Percentiles rank a stretch among this genome's conserved stretches.
These are phyloP conservation scores for Podarcis raffonei DNA, from an alignment of 2,113 vertebrate genomes.

Conservation along the genomic window DNA sequence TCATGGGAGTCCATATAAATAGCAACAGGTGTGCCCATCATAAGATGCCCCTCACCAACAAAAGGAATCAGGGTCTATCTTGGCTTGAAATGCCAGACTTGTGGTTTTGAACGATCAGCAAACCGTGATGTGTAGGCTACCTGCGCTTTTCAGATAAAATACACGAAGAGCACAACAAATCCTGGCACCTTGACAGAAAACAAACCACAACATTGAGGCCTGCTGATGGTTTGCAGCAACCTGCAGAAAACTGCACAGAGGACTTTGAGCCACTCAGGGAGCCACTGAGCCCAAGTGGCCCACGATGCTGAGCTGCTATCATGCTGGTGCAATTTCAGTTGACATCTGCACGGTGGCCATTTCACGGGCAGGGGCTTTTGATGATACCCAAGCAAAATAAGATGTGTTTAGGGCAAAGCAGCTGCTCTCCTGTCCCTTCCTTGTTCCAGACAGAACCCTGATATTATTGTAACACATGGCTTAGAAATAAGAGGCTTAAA, in stretches of 20 bases:
- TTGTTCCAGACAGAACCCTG: slow-evolving; percentile 27
- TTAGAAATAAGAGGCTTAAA: not conserved
- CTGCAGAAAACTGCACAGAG: not conserved
- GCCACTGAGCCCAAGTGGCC: not conserved
- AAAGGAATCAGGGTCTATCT: not conserved
- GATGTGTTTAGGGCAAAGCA: slow-evolving; percentile 27
- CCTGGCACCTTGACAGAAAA: not conserved
- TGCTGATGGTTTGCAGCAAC: not conserved
- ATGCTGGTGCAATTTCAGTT: not conserved
- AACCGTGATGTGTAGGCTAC: not conserved
- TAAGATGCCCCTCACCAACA: rapidly evolving
- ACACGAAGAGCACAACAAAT: not conserved
- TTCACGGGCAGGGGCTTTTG: not conserved
- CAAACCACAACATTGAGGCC: not conserved
- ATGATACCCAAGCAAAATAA: not conserved
- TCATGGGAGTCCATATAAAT: not conserved
- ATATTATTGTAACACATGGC: not conserved
- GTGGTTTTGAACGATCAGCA: not conserved
- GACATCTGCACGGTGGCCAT: not conserved
- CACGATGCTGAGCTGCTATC: no score
- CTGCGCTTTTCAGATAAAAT: not conserved
- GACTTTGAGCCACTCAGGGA: not conserved
- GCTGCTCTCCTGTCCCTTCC: slow-evolving; percentile 9
- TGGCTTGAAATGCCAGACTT: no score
- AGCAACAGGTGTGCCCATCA: not conserved